These are phyloP conservation scores for Pimephales promelas DNA, from an alignment of 2,113 vertebrate genomes.

Conservation along the genomic window DNA sequence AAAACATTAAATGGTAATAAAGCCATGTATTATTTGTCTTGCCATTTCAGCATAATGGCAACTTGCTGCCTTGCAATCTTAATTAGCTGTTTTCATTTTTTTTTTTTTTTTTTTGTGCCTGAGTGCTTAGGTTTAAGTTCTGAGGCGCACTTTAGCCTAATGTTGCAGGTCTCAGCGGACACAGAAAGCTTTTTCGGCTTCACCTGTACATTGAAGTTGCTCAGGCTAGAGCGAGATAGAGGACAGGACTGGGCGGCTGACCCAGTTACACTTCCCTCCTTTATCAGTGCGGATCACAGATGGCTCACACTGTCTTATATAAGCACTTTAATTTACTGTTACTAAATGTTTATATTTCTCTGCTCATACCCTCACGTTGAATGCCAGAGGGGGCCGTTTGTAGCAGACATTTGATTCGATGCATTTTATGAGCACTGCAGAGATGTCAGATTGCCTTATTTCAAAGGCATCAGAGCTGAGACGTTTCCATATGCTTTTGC, in stretches of 20 bases:
- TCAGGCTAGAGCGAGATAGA: slow-evolving; percentile 12
- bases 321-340: slow-evolving; percentile 39
- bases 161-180: background rate
- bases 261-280: slow-evolving; percentile 45
- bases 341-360: slow-evolving; percentile 47
- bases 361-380: slow-evolving; percentile 25
- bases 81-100: background rate
- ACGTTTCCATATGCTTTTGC: background rate
- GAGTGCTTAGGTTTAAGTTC: background rate
- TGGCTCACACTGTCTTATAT: slow-evolving; percentile 46
- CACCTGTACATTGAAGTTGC: slow-evolving; percentile 33
- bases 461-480: slow-evolving; percentile 4
- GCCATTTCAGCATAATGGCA: background rate
- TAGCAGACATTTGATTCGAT: slow-evolving; percentile 8
- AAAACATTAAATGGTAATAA: slow-evolving; percentile 47
- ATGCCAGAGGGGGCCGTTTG: slow-evolving; percentile 35
- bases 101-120: background rate
- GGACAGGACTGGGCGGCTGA: slow-evolving; percentile 38
- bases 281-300: slow-evolving; percentile 44
- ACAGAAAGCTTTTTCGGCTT: background rate
- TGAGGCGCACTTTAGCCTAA: slow-evolving; percentile 5
- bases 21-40: slow-evolving; percentile 41
- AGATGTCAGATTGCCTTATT: slow-evolving; percentile 36
- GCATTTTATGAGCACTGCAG: background rate
- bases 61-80: background rate